Conservation (phyloP, 2,797 vertebrate species). For the Sebastes steindachneri region DNA sequence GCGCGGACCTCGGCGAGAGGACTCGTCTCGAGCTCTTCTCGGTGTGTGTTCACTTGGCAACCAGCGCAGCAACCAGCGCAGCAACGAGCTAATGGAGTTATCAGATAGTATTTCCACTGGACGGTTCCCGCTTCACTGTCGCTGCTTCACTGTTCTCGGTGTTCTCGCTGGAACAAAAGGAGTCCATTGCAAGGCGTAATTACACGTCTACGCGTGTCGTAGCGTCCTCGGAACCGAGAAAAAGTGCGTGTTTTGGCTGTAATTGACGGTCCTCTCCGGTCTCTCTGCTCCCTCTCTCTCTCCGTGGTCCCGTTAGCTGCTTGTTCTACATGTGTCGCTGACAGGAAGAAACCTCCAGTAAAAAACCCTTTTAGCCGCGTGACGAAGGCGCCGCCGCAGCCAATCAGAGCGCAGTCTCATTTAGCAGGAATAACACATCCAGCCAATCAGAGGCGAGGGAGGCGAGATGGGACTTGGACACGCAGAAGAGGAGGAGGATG, state of each 20-base stretch:
- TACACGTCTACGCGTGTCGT: constrained; percentile 47
- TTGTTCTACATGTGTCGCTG: constrained; percentile 94
- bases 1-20: constrained; percentile 5
- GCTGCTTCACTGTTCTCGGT: constrained; percentile 32
- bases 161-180: constrained; percentile 49
- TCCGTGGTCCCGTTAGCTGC: constrained; percentile 73
- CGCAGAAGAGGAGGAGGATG: constrained; percentile 58
- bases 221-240: constrained; percentile 42
- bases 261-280: constrained; percentile 43
- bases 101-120: constrained; percentile 88
- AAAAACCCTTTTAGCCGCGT: constrained; percentile 82
- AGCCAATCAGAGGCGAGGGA: constrained; percentile 84
- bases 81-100: constrained; percentile 82
- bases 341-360: constrained; percentile 90
- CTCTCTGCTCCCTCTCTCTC: background rate
- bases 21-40: too few relatives aligned
- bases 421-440: constrained; percentile 90
- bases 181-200: constrained; percentile 67
- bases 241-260: constrained; percentile 28
- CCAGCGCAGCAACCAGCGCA: constrained; percentile 25
- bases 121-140: constrained; percentile 57
- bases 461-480: constrained; percentile 59
- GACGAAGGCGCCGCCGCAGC: constrained; percentile 84
- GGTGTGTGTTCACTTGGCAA: too few relatives aligned
- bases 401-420: constrained; percentile 86